These are phyloP conservation scores for Epinotia ramella DNA, from an alignment of 2,888 invertebrate species.

Conservation along the genomic window DNA sequence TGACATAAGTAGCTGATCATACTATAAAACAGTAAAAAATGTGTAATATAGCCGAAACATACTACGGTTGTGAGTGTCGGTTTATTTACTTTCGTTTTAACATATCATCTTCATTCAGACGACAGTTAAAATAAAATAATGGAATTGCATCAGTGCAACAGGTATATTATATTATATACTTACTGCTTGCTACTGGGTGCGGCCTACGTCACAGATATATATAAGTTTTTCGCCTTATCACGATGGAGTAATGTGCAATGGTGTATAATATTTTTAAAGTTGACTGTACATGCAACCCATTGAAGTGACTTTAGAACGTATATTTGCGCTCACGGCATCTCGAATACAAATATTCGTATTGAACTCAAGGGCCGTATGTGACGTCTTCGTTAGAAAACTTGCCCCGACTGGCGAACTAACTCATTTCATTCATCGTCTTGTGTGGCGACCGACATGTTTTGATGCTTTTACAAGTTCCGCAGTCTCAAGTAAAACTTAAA, in stretches of 20 bases:
- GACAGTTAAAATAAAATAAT: not conserved
- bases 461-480: conserved; percentile 51
- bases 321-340: conserved; percentile 46
- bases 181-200: not conserved
- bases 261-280: no score
- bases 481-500: not conserved
- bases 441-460: conserved; percentile 53
- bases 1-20: no score
- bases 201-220: not conserved
- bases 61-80: no score
- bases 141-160: not conserved
- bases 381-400: conserved; percentile 74
- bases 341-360: conserved; percentile 60
- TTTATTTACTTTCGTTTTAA: no score
- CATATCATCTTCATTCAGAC: no score
- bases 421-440: conserved; percentile 70
- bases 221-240: no score
- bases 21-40: no score
- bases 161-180: not conserved
- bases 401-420: conserved; percentile 66
- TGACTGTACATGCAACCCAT: not conserved
- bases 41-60: no score
- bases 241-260: no score
- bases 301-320: conserved; percentile 16
- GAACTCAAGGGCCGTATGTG: conserved; percentile 64